Percentiles rank a stretch among this genome's conserved stretches.
These are phyloP conservation scores for Trachelus troglodyta DNA, from an alignment of 2,888 invertebrate genomes.

Conservation along the genomic window DNA sequence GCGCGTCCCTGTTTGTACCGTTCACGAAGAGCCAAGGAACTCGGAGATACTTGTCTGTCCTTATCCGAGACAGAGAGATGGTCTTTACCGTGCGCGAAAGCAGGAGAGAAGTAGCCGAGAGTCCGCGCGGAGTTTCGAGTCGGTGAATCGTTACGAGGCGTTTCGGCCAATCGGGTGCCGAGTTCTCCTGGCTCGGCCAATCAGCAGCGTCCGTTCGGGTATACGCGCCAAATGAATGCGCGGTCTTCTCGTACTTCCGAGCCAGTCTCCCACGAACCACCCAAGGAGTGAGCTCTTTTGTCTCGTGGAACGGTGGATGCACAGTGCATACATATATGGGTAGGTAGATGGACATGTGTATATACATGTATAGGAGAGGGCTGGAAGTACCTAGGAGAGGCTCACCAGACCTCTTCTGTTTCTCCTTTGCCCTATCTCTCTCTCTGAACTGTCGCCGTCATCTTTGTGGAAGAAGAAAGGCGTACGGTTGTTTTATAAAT, in stretches of 20 bases:
- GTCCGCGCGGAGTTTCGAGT: slow-evolving; percentile 45
- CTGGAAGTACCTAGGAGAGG: slow-evolving; percentile 8
- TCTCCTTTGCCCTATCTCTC: not conserved
- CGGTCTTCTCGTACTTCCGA: slow-evolving; percentile 5
- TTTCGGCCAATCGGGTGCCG: slow-evolving; percentile 32
- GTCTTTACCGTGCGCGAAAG: slow-evolving; percentile 2
- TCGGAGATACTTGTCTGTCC: not conserved
- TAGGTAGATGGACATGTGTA: slow-evolving; percentile 20
- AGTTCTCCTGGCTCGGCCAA: not conserved
- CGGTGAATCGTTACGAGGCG: slow-evolving; percentile 34
- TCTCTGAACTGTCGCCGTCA: not conserved
- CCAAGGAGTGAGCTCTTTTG: slow-evolving; percentile 57
- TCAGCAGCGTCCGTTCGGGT: not conserved
- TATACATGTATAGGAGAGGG: slow-evolving; percentile 30
- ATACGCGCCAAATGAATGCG: not conserved
- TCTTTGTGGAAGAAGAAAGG: not conserved
- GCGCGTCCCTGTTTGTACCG: not conserved
- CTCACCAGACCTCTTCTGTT: not conserved
- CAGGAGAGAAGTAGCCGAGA: slow-evolving; percentile 15
- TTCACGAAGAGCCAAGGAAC: not conserved
- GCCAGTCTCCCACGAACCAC: slow-evolving; percentile 48
- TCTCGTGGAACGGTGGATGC: slow-evolving; percentile 56
- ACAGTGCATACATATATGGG: slow-evolving; percentile 44
- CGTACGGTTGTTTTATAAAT: not conserved
- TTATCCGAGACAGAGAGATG: not conserved